Evolutionary conservation across 2,888 invertebrate species (phyloP), one percentile per base, ranked within the genome.

Genomic region (Eugnorisma glareosa): DNA sequence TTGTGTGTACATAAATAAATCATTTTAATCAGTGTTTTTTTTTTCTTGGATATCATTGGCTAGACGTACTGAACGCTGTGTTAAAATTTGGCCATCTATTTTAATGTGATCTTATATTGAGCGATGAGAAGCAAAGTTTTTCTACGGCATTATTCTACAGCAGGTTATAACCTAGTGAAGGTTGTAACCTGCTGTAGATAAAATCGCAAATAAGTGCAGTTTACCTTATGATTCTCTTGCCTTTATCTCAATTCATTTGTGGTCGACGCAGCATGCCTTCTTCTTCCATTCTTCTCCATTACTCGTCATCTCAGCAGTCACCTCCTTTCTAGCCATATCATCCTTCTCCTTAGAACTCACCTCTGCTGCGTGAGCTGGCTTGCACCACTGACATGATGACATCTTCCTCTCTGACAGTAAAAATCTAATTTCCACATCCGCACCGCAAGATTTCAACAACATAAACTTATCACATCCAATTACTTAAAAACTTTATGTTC

Each of bases 401-500:
- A 63, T 86, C 84, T 88, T 88, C 87, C 86, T 89, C 71, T 81
- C 86, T 77, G 80, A 79, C 81, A 89, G 89, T 88, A 91, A 93
- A 92, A 92, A 91, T 89, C 82, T 81, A 86, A 89, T 89, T 90
- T 91, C 89, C 90, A 92, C 93, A 93, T 94, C 93, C 93, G 92
- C 89, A 84, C 82, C 86, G 82, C 87, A 87, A 85, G 78, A 83
- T 83, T 88, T 86, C 84, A 86, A 88, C 87, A 90, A 91, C 93
- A 94, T 95, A 95, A 95, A 96, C 94, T 93, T 95, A 93, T 96
- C 96, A 94, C 87, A 94, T 92, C 93, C 95, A 96, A 96, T 96
- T 96, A 96, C 92, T 89, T 90, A 90, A 93, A 92, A 91, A 93
- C 89, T 95, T 94, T 92, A 93, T 96, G 89, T 94, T 94, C 91